Evolutionary conservation across 2,888 invertebrate genomes (phyloP), one percentile per base, ranked within the genome.

Genomic region (Copidosoma aretas): DNA sequence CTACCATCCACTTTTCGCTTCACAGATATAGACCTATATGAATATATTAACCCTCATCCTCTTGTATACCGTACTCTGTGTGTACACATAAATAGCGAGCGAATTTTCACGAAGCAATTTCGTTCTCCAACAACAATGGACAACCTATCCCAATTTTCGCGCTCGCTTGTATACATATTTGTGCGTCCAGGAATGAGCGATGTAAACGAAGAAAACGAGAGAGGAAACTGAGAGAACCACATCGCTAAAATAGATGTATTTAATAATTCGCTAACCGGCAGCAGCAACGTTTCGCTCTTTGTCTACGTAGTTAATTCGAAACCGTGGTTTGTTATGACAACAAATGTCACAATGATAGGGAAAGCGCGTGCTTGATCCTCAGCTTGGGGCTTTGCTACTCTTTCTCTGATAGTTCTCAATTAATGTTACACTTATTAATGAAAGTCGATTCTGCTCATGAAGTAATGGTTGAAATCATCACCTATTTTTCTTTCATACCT

Each of bases 321-420:
- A 71, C 67, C 64, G 71, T 59, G 71, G 71, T 67, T 67, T 71
- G 67, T 71, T 71, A 71, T 65, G 67, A 67, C 67, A 52, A 67
- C 71, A 62, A 67, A 62, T 71, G 67, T 63, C 70, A 70, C 64
- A 70, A 70, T 61, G 8, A 32, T 32, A 8, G 32, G 32, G 8
- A 3, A 8, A 54, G 66, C 65, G 59, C 53, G n/a, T 53, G 43
- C 59, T 25, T 52, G 12, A 25, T 41, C 41, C 14, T 17, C 24
- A 58, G 51, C 24, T 32, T 3, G 32, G 8, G 32, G 32, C 32
- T 32, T 32, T 32, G 32, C 32, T 32, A 3, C 32, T 32, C 8
- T 32, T 32, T 32, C 3, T 8, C 32, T 32, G 32, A n/a, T n/a
- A n/a, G 32, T 8, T 32, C 3, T 32, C 32, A 32, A 32, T 32